These are phyloP conservation scores for Clarias platycephalus DNA, from an alignment of 2,797 vertebrate species.

Conservation along the genomic window DNA sequence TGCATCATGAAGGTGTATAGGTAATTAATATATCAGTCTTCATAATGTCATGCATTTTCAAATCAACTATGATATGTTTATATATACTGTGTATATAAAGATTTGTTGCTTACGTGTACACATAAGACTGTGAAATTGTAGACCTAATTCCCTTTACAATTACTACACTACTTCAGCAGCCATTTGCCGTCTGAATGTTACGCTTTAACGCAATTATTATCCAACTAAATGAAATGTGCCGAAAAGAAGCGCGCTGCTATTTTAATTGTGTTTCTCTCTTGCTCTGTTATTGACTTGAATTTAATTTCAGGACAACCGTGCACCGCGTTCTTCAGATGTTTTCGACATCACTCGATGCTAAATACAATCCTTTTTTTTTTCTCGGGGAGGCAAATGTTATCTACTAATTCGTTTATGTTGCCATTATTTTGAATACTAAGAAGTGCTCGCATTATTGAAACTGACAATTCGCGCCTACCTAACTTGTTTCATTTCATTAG, in stretches of 20 bases:
- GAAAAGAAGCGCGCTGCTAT: conserved; percentile 37
- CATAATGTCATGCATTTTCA: background rate
- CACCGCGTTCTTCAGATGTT: conserved; percentile 50
- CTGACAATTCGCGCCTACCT: conserved; percentile 65
- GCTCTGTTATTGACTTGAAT: conserved; percentile 58
- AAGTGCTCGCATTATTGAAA: conserved; percentile 61
- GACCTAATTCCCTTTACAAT: conserved; percentile 45
- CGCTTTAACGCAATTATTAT: conserved; percentile 54
- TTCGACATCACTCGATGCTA: conserved; percentile 55
- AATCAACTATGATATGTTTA: background rate
- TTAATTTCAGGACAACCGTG: conserved; percentile 51
- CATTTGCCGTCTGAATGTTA: conserved; percentile 39
- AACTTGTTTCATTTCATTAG: conserved; percentile 72
- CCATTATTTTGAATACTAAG: conserved; percentile 64
- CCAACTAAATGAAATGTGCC: conserved; percentile 54
- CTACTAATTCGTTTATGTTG: conserved; percentile 63
- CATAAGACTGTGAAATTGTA: conserved; percentile 21
- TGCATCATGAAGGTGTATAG: background rate
- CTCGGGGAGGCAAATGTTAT: conserved; percentile 57
- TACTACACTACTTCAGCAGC: conserved; percentile 39
- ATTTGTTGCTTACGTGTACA: background rate
- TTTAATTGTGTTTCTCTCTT: conserved; percentile 56
- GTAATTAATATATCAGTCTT: background rate
- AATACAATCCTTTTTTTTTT: conserved; percentile 56
- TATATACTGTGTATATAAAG: background rate